A percentile compares a stretch with the other conserved stretches of the same genome.
Evolutionary conservation across 2,888 invertebrate genomes (phyloP).

Genomic region (Paralinhomoeus sp.): DNA sequence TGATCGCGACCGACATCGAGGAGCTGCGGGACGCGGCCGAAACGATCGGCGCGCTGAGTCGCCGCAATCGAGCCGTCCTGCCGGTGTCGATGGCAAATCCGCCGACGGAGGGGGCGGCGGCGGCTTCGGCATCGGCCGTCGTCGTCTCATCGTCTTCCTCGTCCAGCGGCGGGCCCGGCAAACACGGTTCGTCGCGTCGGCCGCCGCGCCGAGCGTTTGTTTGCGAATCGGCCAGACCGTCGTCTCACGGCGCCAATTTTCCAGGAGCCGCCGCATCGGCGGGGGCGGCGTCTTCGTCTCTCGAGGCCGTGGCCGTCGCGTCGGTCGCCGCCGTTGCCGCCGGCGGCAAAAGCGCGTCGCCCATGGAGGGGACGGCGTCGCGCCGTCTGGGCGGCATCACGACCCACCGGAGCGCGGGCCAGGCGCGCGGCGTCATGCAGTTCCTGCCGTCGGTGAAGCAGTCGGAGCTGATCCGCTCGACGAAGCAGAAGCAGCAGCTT

Average conservation of each 20-base stretch:
- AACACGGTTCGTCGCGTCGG: neutral
- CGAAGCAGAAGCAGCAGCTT: neutral
- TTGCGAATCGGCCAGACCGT: no score
- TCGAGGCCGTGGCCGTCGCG: no score
- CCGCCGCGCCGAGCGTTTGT: no score
- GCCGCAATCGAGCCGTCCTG: neutral
- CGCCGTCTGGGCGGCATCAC: slow-evolving; percentile 12
- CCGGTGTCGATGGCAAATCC: neutral
- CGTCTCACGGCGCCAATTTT: no score
- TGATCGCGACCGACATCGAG: neutral
- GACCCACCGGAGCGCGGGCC: slow-evolving; percentile 10
- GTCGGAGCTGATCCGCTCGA: neutral
- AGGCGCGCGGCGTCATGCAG: slow-evolving; percentile 21
- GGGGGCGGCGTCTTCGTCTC: no score
- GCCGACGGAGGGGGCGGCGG: neutral
- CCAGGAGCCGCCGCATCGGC: no score
- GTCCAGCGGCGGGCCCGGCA: no score
- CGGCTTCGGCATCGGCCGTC: neutral
- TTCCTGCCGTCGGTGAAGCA: slow-evolving; percentile 17
- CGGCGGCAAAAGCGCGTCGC: no score
- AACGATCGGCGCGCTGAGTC: slow-evolving; percentile 14
- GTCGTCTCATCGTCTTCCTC: no score
- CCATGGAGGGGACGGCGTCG: neutral
- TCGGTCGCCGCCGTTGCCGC: no score
- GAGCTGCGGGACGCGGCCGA: slow-evolving; percentile 21